Percentiles rank a stretch among this genome's conserved stretches.
These are phyloP conservation scores for Coturnix japonica DNA, from an alignment of 2,113 vertebrate genomes.

Conservation along the genomic window DNA sequence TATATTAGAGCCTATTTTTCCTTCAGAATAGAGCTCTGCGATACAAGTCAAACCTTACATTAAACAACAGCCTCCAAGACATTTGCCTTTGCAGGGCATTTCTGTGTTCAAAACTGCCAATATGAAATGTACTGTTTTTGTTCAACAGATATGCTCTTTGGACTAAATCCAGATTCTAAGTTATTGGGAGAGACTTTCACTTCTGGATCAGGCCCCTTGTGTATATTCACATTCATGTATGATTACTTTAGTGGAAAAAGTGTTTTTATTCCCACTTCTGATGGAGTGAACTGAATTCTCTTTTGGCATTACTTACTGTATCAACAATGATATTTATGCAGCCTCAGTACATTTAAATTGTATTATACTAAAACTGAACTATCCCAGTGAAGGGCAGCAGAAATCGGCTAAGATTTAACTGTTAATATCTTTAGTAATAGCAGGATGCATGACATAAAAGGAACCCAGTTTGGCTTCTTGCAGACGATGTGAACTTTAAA, in stretches of 20 bases:
- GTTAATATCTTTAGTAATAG: conserved; percentile 19
- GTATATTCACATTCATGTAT: conserved; percentile 39
- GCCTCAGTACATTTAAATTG: not conserved
- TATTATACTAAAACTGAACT: not conserved
- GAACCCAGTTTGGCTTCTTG: not conserved
- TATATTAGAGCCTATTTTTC: not conserved
- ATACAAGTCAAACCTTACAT: conserved; percentile 7
- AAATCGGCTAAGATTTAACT: conserved; percentile 1
- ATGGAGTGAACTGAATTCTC: conserved; percentile 34
- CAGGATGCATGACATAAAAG: not conserved
- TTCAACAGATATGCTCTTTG: not conserved
- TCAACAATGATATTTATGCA: conserved; percentile 42
- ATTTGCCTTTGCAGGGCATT: not conserved
- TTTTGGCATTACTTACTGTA: conserved; percentile 31
- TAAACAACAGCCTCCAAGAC: not conserved
- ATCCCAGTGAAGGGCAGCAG: conserved; percentile 8
- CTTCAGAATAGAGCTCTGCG: not conserved
- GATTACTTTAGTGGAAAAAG: conserved; percentile 57
- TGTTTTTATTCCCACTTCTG: conserved; percentile 49
- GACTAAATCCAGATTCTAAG: conserved; percentile 25
- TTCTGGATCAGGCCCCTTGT: conserved; percentile 38
- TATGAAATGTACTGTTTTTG: not conserved
- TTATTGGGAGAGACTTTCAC: conserved; percentile 25
- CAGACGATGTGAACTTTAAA: not conserved
- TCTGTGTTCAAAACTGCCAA: not conserved